Base-by-base conservation (phyloP, 1,140 invertebrate genomes). In the Tetragonula clypearis region DNA sequence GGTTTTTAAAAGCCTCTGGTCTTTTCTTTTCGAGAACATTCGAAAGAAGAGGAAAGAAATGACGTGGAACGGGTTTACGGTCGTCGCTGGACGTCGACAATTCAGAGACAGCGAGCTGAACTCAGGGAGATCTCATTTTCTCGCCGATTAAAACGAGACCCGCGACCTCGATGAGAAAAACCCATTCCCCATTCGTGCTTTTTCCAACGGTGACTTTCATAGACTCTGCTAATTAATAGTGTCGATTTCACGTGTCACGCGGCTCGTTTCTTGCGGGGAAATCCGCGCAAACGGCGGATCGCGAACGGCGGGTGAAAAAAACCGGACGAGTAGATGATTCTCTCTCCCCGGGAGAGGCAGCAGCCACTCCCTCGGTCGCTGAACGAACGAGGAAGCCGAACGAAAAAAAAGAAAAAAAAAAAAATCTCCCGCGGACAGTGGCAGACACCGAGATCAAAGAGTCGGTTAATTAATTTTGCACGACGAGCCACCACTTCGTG, bases 161-260 rank as follows among this genome's bases (percentile, higher is more conserved):
- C 41, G 82, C 79, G 82, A 79, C 82, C 76, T 21, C 66, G 76
- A 60, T 53, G 55, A 30, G 17, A 5, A 30, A 21, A 17, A 15
- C 15, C 69, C 74, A 58, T 71, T 77, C 41, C 41, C 41, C 77
- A 23, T 69, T 53, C 55, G 19, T 30, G 1, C 30, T 30, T 15
- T 19, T 49, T 56, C 35, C 35, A 23, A 8, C 62, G 5, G 6
- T 6, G 68, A 62, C 41, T 79, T 60, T 30, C 53, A 35, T 30
- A 23, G 60, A 30, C 53, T 58, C 41, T 73, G 17, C 69, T 80
- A 85, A 85, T 85, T 85, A 85, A 85, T 81, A 74, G 53, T 74
- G 81, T 85, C 83, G 78, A 85, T 85, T 85, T 30, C 30, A 85
- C 35, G 78, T 9, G 60, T 66, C 69, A n/a, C 53, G 19, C 5